phyloP scores from a whole-genome alignment of 1,140 invertebrate genomes.

The Samia ricini region DNA sequence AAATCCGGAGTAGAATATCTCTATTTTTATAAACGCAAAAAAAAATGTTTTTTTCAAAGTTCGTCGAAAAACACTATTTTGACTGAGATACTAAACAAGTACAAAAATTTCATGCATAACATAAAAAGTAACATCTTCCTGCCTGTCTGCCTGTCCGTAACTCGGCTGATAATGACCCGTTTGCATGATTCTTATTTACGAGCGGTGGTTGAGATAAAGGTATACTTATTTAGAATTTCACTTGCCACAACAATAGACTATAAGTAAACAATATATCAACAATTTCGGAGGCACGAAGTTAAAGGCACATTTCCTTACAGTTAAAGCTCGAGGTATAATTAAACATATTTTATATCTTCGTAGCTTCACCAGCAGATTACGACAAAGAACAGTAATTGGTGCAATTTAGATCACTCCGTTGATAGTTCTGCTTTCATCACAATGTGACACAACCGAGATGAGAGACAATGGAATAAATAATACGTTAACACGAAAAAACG shows the following conservation, averaged over 20 bases:
- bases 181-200: too few species aligned
- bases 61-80: too few species aligned
- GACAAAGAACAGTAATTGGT: not conserved
- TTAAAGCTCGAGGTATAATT: not conserved
- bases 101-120: too few species aligned
- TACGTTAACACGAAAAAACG: not conserved
- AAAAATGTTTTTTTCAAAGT: too few species aligned
- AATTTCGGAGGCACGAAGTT: not conserved
- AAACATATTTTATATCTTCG: not conserved
- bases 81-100: too few species aligned
- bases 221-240: not conserved
- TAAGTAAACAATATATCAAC: not conserved
- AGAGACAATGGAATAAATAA: constrained; percentile 3
- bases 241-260: not conserved
- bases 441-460: not conserved
- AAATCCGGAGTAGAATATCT: too few species aligned
- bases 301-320: not conserved
- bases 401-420: constrained; percentile 1
- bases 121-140: too few species aligned
- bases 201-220: not conserved
- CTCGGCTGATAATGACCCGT: too few species aligned
- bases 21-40: too few species aligned
- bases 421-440: constrained; percentile 8
- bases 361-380: not conserved
- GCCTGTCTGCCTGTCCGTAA: too few species aligned